Evolutionary conservation across 64 coral and sea anemone genomes (phyloP), one percentile per base, ranked within the genome.

Genomic region (Anthopleura sola): DNA sequence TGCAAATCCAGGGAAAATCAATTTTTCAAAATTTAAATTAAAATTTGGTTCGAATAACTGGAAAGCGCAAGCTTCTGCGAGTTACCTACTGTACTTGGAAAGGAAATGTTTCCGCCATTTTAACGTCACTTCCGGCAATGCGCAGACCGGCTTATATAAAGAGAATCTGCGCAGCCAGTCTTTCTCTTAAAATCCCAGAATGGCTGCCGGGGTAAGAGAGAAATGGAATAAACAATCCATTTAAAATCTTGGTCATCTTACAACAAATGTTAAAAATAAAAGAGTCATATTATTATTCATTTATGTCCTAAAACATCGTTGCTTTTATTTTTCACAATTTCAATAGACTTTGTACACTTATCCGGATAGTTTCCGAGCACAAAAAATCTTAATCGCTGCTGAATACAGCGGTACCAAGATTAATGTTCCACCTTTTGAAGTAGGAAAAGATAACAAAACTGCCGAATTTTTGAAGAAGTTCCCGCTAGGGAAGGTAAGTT

Each of bases 271-370:
- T 54, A 0, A 33, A 19, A 20, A 49, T 49, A 47, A 15, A 69
- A 82, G 40, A 68, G 34, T 36, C 55, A 40, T 80, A 57, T 37
- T 64, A 48, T 58, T 28, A 21, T 20, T 13, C 48, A 26, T 57
- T 47, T 36, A 39, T 15, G 32, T 87, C 62, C 19, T 0, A 36
- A 23, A 33, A 60, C 19, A 40, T 49, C 49, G 31, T 36, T 28
- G 24, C 19, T 83, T 23, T 82, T 86, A 53, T 60, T 94, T 92
- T 90, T 85, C 17, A 64, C 33, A 26, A 24, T 81, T 81, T 46
- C 84, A 17, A 34, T 57, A 98, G 97, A 92, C 83, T 85, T 95
- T 99, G 84, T 99, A 99, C 87, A 99, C 97, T 37, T 99, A 99
- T 83, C 92, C 92, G 79, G 97, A 99, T 36, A 95, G 90, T 89